These are phyloP conservation scores for Neopipo cinnamomea DNA, from an alignment of 2,113 vertebrate species.

Conservation along the genomic window DNA sequence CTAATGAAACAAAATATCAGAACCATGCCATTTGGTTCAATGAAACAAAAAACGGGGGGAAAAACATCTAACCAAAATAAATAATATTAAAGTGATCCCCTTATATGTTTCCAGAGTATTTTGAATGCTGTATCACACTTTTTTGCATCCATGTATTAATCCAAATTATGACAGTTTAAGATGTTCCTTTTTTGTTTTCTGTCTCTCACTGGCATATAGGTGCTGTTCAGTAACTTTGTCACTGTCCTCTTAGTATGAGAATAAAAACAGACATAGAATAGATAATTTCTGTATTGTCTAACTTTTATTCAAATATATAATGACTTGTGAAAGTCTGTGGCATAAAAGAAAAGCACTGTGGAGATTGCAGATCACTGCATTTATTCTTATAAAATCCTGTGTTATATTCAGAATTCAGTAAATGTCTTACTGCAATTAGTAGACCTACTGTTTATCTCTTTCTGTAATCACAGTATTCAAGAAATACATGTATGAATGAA, in stretches of 20 bases:
- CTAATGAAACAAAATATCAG: background rate
- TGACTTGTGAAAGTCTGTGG: background rate
- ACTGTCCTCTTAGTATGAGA: background rate
- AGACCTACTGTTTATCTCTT: background rate
- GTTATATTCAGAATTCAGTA: background rate
- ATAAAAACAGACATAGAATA: background rate
- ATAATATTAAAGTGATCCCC: background rate
- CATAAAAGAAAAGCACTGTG: background rate
- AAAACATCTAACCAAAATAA: background rate
- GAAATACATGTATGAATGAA: background rate
- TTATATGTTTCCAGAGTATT: background rate
- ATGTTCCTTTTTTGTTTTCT: background rate
- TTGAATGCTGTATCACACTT: background rate
- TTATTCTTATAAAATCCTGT: background rate
- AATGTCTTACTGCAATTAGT: background rate
- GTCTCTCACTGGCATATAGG: background rate
- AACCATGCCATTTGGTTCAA: background rate
- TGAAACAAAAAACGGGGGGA: background rate
- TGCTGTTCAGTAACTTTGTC: background rate
- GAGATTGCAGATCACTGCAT: background rate
- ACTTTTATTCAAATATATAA: background rate
- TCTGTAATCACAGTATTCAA: background rate
- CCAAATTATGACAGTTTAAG: background rate
- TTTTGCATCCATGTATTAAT: background rate
- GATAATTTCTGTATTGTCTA: background rate